These are phyloP conservation scores for Phrixothrix hirtus DNA, from an alignment of 2,888 invertebrate genomes.

Conservation along the genomic window DNA sequence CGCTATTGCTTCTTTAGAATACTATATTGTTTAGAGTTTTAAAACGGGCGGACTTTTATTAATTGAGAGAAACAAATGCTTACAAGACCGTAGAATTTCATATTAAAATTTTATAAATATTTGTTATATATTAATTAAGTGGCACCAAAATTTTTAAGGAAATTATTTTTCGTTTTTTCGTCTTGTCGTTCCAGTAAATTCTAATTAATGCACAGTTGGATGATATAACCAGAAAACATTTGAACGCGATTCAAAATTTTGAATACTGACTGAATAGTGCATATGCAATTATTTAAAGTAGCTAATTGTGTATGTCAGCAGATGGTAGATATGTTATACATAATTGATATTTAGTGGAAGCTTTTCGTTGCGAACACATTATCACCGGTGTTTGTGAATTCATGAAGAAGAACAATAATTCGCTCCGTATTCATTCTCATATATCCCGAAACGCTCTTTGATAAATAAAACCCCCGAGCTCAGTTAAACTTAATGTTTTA, in stretches of 20 bases:
- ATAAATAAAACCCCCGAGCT: constrained; percentile 16
- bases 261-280: background rate
- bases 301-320: constrained; percentile 3
- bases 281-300: background rate
- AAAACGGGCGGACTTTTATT: too few species aligned
- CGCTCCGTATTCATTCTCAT: constrained; percentile 7
- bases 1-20: too few species aligned
- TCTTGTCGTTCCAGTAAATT: too few species aligned
- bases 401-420: constrained; percentile 12
- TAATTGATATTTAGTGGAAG: constrained; percentile 7
- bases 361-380: background rate
- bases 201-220: too few species aligned
- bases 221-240: background rate
- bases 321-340: constrained; percentile 8
- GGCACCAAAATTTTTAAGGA: too few species aligned
- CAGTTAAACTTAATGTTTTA: constrained; percentile 16
- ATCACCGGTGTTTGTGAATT: constrained; percentile 2
- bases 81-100: too few species aligned
- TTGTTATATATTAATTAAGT: too few species aligned
- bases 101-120: too few species aligned
- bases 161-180: too few species aligned
- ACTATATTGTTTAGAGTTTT: too few species aligned
- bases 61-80: too few species aligned
- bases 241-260: too few species aligned
- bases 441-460: constrained; percentile 9